phyloP scores from a whole-genome alignment of 2,888 invertebrate species.

The Phortica okadai region DNA sequence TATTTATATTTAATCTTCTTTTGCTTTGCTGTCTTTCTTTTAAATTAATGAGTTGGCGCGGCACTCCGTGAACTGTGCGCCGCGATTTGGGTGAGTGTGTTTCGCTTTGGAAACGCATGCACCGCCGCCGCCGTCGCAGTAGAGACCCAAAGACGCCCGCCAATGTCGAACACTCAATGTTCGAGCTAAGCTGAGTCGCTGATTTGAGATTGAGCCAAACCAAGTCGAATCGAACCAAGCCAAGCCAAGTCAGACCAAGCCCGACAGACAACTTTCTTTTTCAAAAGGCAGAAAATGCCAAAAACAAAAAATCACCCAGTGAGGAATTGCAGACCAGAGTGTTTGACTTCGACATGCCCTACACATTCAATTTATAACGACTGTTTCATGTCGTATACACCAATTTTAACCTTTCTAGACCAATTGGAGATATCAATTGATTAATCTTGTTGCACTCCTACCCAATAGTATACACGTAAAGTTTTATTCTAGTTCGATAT shows the following conservation, averaged over 20 bases:
- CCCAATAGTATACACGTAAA: no score
- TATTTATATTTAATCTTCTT: background rate
- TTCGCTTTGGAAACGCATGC: background rate
- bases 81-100: background rate
- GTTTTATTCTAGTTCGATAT: no score
- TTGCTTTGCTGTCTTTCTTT: background rate
- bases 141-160: background rate
- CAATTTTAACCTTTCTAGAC: no score
- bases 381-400: no score
- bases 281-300: background rate
- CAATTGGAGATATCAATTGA: no score
- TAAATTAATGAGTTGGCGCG: conserved; percentile 18
- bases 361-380: no score
- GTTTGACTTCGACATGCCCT: no score
- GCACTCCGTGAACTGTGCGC: conserved; percentile 20
- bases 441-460: no score
- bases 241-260: background rate
- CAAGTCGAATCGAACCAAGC: background rate
- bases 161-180: background rate
- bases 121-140: no score
- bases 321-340: no score
- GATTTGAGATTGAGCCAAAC: background rate
- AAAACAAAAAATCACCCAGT: background rate
- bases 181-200: background rate
- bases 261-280: conserved; percentile 29